Evolutionary conservation across 2,797 vertebrate species (phyloP), one percentile per base, ranked within the genome.

Genomic region (Dromococcyx pavoninus): DNA sequence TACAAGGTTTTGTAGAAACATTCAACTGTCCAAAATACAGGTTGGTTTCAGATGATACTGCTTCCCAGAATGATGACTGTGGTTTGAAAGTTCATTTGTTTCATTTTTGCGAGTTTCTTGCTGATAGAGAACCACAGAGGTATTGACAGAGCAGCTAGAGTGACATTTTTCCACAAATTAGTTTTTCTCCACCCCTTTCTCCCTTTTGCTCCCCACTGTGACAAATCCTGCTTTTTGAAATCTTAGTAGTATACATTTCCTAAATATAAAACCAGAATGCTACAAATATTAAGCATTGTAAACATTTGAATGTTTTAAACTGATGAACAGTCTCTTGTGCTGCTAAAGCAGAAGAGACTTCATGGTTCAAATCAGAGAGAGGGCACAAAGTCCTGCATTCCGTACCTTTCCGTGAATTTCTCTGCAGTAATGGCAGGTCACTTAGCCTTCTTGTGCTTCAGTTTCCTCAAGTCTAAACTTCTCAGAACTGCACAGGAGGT

Each of bases 41-140:
- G 27, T 44, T 76, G 48, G 33, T 93, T 91, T 90, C 66, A 79
- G 67, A 25, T 53, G 35, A 37, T 86, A 81, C 79, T 85, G 41
- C 46, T 84, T 81, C 64, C 73, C 87, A 86, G 73, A 96, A 81
- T 76, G 58, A 65, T 0, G 0, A 9, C 33, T 71, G 44, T 61
- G 79, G 69, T 94, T 94, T 95, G 67, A 88, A 91, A 85, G 79
- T 93, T 90, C 44, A 39, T 77, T 69, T 73, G 12, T 94, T 93
- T 94, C 76, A 77, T 93, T 94, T 95, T 97, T 11, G 2, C 44
- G 90, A 2, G 56, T 54, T 88, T 86, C 67, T 94, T 86, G 71
- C 74, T 37, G 13, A 85, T 91, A 73, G 32, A 77, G 86, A 94
- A 86, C 79, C 80, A 78, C 67, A 50, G 21, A 48, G 46, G 27